Evolutionary conservation across 2,888 invertebrate species (phyloP).

Genomic region (Drosophila merina): DNA sequence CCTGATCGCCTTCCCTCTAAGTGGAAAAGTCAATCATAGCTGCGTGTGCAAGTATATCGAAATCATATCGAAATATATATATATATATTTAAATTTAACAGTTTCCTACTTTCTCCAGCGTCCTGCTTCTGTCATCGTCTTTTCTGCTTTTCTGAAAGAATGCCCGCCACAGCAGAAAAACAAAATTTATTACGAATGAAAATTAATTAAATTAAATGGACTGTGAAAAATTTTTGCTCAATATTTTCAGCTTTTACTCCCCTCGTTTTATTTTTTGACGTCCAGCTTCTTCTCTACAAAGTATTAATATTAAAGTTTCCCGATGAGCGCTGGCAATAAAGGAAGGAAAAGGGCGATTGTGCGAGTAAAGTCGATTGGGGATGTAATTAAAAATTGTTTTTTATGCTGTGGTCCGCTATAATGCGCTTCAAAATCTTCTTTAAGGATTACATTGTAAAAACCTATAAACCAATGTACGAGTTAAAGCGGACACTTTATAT

Average conservation of each 20-base stretch:
- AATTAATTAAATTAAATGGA: constrained; percentile 77
- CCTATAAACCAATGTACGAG: constrained; percentile 17
- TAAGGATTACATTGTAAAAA: constrained; percentile 31
- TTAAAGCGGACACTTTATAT: constrained; percentile 5
- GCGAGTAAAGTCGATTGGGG: constrained; percentile 22
- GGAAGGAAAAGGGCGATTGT: constrained; percentile 12
- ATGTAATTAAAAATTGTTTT: constrained; percentile 40
- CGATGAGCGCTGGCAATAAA: constrained; percentile 14
- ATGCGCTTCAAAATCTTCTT: constrained; percentile 24
- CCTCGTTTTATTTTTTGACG: constrained; percentile 14
- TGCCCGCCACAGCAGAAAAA: constrained; percentile 51
- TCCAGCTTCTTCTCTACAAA: constrained; percentile 35
- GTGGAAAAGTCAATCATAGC: constrained; percentile 53
- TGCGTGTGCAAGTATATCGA: too few relatives aligned
- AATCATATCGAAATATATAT: constrained; percentile 31
- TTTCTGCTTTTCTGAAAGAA: constrained; percentile 47
- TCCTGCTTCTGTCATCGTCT: constrained; percentile 30
- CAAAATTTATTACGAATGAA: constrained; percentile 67
- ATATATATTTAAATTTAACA: constrained; percentile 57
- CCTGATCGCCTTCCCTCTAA: constrained; percentile 24
- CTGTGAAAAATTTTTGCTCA: constrained; percentile 59
- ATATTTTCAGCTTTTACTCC: constrained; percentile 28
- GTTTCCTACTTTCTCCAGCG: constrained; percentile 33
- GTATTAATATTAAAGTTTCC: constrained; percentile 44
- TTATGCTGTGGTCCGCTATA: constrained; percentile 26